Evolutionary conservation across 2,888 invertebrate genomes (phyloP), one percentile per base, ranked within the genome.

Genomic region (Subacronicta megacephala): DNA sequence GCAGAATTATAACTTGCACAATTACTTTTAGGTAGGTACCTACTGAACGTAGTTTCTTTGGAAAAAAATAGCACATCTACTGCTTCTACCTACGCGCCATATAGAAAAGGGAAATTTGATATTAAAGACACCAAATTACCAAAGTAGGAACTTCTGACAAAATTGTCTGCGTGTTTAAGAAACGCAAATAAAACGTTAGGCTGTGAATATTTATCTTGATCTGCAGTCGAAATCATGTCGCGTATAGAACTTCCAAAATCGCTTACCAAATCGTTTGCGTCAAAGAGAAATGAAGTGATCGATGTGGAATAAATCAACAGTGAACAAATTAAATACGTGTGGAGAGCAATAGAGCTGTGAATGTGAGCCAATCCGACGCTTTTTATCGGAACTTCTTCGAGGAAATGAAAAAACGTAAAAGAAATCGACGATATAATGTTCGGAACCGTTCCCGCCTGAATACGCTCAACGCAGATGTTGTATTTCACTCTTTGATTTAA

Each of bases 251-350:
- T 67, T 75, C 66, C 66, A 74, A 81, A 83, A 80, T 66, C 78
- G 75, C 72, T 83, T 78, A 74, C 72, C 60, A 77, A 74, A 81
- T 72, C 78, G 76, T 80, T 72, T 80, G 74, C 82, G 72, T 87
- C 84, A 88, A 87, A 88, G 80, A 79, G 81, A 78, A 84, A 85
- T 82, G 80, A 82, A 85, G 82, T 83, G 84, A 87, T 88, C 82
- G 83, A 82, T 83, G 81, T 75, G 83, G 82, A 88, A 89, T 84
- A 85, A 90, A 90, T 88, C 87, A 88, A 90, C 88, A 84, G 78
- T 77, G 84, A 87, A 84, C 82, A 88, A 89, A 90, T 90, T 88
- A 89, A 90, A 88, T 85, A 85, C 85, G 83, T 86, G 82, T 88
- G 83, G 83, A 78, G 74, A 85, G 80, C 82, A 82, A 87, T 85